Evolutionary conservation across 2,797 vertebrate genomes (phyloP), one percentile per base, ranked within the genome.

Genomic region (Tarsius wallacei): DNA sequence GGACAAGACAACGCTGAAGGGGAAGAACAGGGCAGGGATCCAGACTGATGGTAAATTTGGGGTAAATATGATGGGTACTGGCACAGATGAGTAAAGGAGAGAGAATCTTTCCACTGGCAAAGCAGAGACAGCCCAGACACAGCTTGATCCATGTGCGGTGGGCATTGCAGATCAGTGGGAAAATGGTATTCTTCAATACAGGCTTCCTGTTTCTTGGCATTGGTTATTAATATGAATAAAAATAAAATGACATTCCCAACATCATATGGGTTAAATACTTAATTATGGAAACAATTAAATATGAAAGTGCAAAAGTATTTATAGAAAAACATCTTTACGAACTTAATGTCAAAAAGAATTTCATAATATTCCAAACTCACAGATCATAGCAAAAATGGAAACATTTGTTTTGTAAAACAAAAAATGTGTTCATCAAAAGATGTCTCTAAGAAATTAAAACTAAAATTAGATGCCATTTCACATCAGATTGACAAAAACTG

Each of bases 381-480:
- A 57, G 70, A 84, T 11, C 47, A 57, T 5, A 63, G 47, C 16
- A 80, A 74, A 70, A 71, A 16, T 31, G 3, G 36, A 64, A 91
- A 76, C 51, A 12, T 55, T 33, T 15, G 17, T 15, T 84, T 49
- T 87, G 16, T 57, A 57, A 91, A 93, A 83, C 19, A 82, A 76
- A 33, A 0, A 74, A 47, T 31, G 13, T 87, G 14, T 61, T 81
- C 14, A 12, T 28, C 26, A 82, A 80, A 94, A 49, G 36, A 14
- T 80, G 42, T 1, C 12, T 64, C 71, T 74, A 63, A 94, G 42
- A 59, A 93, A 73, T 68, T 10, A 16, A 68, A 89, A 95, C 55
- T 70, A 87, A 94, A 86, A 83, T n/a, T 57, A 70, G 74, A 42
- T 70, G 28, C 17, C n/a, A 26, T 63, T 94, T 81, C 31, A 76